These are phyloP conservation scores for Agriotes lineatus DNA, from an alignment of 2,888 invertebrate genomes.

Conservation along the genomic window DNA sequence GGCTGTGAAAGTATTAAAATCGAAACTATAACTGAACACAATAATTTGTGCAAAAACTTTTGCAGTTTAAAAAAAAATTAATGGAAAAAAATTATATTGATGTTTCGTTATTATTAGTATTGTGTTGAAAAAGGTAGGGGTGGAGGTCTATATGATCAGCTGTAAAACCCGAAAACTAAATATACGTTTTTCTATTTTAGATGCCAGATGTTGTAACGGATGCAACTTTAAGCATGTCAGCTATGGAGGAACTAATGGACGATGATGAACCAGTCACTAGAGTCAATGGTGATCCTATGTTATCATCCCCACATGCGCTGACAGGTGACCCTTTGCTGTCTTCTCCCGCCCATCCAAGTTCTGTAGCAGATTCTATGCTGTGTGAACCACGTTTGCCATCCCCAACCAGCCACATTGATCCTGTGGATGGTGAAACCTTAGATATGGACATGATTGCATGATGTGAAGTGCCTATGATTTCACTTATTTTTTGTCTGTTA, in stretches of 20 bases:
- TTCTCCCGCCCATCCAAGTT: conserved; percentile 70
- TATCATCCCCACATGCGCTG: conserved; percentile 69
- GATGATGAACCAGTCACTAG: conserved; percentile 64
- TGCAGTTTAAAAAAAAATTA: no score
- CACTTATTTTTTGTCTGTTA: neutral
- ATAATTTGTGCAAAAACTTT: no score
- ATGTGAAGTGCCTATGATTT: conserved; percentile 46
- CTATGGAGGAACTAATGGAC: conserved; percentile 74
- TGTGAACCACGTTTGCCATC: conserved; percentile 66
- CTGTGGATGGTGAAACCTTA: conserved; percentile 68
- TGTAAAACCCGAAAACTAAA: no score
- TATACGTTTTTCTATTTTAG: conserved; percentile 54
- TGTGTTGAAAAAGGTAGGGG: no score
- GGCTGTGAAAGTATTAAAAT: no score
- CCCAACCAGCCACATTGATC: conserved; percentile 63
- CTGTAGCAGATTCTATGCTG: conserved; percentile 75
- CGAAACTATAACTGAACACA: no score
- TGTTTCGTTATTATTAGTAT: no score
- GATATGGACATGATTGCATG: conserved; percentile 71
- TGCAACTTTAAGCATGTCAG: conserved; percentile 70
- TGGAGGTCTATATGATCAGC: no score
- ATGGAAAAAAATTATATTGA: no score
- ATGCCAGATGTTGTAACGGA: conserved; percentile 72
- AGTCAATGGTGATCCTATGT: conserved; percentile 66
- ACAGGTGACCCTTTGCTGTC: conserved; percentile 74